Base-by-base conservation (phyloP, 2,888 invertebrate genomes). In the Matsumyia berberina region DNA sequence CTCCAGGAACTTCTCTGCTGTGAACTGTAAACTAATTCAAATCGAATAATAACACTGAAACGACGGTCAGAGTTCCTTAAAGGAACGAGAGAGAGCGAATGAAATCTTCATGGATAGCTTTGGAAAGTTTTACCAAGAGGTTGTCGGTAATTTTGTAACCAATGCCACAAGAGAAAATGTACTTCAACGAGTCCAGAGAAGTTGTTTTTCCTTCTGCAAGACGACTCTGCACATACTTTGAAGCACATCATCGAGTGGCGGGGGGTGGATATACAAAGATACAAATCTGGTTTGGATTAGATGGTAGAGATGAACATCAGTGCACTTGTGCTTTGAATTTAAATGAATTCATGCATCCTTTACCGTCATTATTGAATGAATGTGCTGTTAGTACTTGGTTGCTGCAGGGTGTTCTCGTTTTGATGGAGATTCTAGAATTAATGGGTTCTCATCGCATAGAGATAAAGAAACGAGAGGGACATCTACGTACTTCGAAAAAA, bases 241-340 rank as follows among this genome's bases (percentile, higher is more conserved):
- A n/a, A n/a, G n/a, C n/a, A 19, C 7, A 24, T 4, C n/a, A 51
- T 7, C 31, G 7, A 12, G 8, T n/a, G n/a, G n/a, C n/a, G n/a
- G n/a, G n/a, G n/a, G n/a, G n/a, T n/a, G n/a, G n/a, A n/a, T n/a
- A n/a, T n/a, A 24, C 2, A 24, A 4, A 57, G 42, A 53, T 17
- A 33, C 31, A 55, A 19, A 69, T 57, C 44, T 33, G n/a, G 33
- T 55, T 29, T 44, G 31, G 11, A 55, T 69, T 69, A 42, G 44
- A 24, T 24, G 2, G 24, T 24, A 24, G 24, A 24, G 24, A 37
- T 67, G 39, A 17, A 39, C 67, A 51, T 67, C 39, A 29, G 11
- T 31, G 42, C 12, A 51, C 51, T 39, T 11, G 9, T 31, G 31
- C 35, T 15, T 8, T 53, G 29, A 9, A 39, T 66, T 12, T 15